Evolutionary conservation across 1,140 invertebrate genomes (phyloP).

Genomic region (Eulimnadia texana): DNA sequence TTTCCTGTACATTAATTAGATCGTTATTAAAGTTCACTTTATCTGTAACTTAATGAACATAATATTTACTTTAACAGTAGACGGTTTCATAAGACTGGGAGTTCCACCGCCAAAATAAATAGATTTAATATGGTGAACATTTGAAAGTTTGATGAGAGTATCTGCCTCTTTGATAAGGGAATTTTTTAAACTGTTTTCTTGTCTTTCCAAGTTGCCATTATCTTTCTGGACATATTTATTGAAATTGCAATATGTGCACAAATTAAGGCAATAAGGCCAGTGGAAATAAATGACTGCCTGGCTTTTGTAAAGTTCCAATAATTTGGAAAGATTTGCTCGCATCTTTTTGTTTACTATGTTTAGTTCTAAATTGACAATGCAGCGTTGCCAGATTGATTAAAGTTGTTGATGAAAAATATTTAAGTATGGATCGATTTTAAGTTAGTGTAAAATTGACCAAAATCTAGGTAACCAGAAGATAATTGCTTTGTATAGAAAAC

Average conservation of each 20-base stretch:
- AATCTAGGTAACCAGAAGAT: no score
- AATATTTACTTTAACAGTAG: constrained; percentile 19
- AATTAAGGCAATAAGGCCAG: constrained; percentile 28
- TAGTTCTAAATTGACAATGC: not conserved
- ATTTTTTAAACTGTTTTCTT: constrained; percentile 22
- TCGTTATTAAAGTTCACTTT: no score
- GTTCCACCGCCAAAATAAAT: constrained; percentile 30
- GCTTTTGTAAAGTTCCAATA: constrained; percentile 1
- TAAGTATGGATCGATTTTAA: no score
- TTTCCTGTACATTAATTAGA: constrained; percentile 9
- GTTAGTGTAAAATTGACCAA: no score
- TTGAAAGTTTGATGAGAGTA: constrained; percentile 21
- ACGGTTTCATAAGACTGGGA: constrained; percentile 25
- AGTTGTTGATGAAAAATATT: not conserved
- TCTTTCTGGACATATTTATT: constrained; percentile 27
- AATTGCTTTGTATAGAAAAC: no score
- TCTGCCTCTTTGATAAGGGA: constrained; percentile 21
- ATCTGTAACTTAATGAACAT: no score
- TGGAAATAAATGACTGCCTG: constrained; percentile 20
- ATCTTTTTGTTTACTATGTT: not conserved
- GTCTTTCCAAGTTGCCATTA: constrained; percentile 15
- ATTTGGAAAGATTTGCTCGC: not conserved
- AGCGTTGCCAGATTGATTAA: not conserved
- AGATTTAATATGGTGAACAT: constrained; percentile 22
- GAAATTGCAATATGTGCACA: constrained; percentile 29